These are phyloP conservation scores for Okamejei kenojei DNA, from an alignment of 2,797 vertebrate species.

Conservation along the genomic window DNA sequence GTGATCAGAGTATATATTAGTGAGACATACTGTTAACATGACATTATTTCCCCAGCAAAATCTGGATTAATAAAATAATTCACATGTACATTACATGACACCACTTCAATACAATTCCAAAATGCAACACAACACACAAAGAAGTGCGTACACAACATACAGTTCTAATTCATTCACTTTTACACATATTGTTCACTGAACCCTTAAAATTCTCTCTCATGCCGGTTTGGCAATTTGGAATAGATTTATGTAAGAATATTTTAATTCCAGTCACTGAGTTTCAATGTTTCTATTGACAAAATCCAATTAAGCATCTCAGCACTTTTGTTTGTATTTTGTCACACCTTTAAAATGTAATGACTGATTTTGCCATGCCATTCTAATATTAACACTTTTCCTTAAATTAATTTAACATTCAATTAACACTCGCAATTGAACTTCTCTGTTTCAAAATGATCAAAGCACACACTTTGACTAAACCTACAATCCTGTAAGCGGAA, in stretches of 20 bases:
- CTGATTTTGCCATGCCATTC: neutral
- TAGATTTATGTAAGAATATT: neutral
- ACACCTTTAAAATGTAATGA: neutral
- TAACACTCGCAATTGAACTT: neutral
- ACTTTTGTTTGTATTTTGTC: neutral
- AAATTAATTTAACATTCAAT: neutral
- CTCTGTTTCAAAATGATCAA: neutral
- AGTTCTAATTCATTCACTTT: neutral
- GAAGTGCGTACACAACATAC: neutral
- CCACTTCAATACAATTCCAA: neutral
- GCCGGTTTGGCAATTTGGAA: neutral
- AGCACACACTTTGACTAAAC: neutral
- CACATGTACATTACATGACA: neutral
- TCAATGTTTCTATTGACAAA: neutral
- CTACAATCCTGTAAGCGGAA: neutral
- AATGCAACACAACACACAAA: neutral
- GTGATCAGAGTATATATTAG: neutral
- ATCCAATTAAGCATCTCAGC: neutral
- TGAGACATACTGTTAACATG: neutral
- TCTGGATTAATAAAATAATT: neutral
- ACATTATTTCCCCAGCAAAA: neutral
- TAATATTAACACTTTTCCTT: neutral
- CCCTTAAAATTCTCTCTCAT: neutral
- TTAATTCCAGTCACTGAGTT: neutral
- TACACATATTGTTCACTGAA: neutral